Evolutionary conservation across 2,113 vertebrate genomes (phyloP).

Genomic region (Lethenteron reissneri): DNA sequence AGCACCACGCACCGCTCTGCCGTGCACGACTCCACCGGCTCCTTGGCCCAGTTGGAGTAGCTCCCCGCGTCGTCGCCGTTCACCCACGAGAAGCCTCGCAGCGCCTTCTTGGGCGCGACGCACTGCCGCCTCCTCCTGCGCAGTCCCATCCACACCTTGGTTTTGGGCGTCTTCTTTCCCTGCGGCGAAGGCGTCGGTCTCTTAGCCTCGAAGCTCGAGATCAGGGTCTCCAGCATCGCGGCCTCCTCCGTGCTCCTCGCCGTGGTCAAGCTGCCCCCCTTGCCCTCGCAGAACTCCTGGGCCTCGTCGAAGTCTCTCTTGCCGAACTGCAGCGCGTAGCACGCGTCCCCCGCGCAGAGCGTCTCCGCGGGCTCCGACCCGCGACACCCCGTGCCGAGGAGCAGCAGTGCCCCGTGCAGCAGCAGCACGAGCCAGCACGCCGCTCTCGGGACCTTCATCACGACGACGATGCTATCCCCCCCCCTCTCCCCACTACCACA

Average conservation of each 20-base stretch:
- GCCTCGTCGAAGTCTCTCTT: slow-evolving; percentile 3
- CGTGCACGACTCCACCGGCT: neutral
- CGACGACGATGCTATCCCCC: too few relatives aligned
- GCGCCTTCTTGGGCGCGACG: neutral
- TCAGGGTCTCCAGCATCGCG: neutral
- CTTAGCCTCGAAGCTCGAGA: neutral
- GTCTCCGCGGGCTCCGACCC: neutral
- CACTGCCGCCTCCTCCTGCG: neutral
- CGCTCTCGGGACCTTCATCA: too few relatives aligned
- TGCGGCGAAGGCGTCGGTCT: neutral
- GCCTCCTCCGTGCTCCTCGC: neutral
- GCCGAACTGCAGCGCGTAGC: neutral
- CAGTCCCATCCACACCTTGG: slow-evolving; percentile 2
- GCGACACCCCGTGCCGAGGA: neutral
- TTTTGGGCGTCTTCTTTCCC: neutral
- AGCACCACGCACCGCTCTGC: neutral
- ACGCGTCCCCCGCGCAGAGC: neutral
- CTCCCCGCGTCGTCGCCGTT: neutral
- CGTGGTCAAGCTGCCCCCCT: slow-evolving; percentile 3
- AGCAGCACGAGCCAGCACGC: too few relatives aligned
- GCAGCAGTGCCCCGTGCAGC: neutral
- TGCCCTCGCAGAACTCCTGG: neutral
- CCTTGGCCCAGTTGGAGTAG: neutral
- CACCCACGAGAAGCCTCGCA: slow-evolving; percentile 1
- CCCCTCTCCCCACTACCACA: too few relatives aligned